These are phyloP conservation scores for Cyrtodaria siliqua DNA, from an alignment of 2,888 invertebrate genomes.

Conservation along the genomic window DNA sequence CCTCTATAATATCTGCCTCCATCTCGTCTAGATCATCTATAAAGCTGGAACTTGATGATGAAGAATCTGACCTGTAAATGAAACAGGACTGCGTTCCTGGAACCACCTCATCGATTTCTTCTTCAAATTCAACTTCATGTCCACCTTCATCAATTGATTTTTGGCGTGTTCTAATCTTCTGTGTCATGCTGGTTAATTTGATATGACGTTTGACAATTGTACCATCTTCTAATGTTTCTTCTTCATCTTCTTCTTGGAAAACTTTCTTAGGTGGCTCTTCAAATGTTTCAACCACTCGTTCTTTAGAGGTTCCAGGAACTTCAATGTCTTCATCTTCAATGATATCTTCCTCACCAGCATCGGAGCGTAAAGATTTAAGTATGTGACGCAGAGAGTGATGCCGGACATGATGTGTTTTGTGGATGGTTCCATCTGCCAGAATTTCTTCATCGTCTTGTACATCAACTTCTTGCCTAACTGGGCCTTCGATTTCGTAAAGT, in stretches of 20 bases:
- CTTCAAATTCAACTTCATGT: constrained; percentile 64
- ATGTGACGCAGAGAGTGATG: constrained; percentile 74
- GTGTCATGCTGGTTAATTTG: constrained; percentile 79
- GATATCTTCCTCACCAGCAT: constrained; percentile 72
- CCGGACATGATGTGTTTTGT: constrained; percentile 68
- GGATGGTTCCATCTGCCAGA: constrained; percentile 80
- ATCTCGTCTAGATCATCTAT: constrained; percentile 67
- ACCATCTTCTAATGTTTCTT: constrained; percentile 79
- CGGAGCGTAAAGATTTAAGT: constrained; percentile 65
- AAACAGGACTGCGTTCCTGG: constrained; percentile 81
- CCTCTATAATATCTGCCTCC: constrained; percentile 62
- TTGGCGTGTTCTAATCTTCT: constrained; percentile 75
- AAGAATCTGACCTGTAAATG: constrained; percentile 56
- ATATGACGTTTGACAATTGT: constrained; percentile 75
- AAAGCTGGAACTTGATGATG: constrained; percentile 55
- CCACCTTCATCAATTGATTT: constrained; percentile 75
- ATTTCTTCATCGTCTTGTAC: constrained; percentile 76
- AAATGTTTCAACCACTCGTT: constrained; percentile 70
- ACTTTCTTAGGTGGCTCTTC: constrained; percentile 71
- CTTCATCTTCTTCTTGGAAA: constrained; percentile 73
- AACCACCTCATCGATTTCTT: constrained; percentile 78
- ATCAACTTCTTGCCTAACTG: constrained; percentile 69
- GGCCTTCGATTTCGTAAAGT: constrained; percentile 68
- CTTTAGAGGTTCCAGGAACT: constrained; percentile 59
- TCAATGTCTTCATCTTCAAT: constrained; percentile 70